A percentile compares a stretch with the other conserved stretches of the same genome.
These are phyloP conservation scores for Cremastobaeus sp. DNA, from an alignment of 2,888 invertebrate genomes.

Conservation along the genomic window DNA sequence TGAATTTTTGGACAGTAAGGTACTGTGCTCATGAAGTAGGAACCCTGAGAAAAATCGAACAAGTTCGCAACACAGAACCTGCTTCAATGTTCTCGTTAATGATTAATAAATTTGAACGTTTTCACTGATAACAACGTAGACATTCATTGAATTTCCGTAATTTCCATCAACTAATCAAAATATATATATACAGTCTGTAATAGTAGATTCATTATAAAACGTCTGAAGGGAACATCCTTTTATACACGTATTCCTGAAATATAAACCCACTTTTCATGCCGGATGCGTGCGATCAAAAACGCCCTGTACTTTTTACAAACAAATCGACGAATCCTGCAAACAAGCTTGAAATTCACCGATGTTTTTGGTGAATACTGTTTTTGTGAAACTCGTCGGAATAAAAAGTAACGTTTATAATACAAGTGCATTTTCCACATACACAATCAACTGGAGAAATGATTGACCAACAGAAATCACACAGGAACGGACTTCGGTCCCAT, in stretches of 20 bases:
- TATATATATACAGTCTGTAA: constrained; percentile 12
- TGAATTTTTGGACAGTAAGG: constrained; percentile 17
- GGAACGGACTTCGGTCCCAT: not conserved
- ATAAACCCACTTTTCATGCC: constrained; percentile 3
- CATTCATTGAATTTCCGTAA: not conserved
- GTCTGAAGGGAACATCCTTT: constrained; percentile 4
- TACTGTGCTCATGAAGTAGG: constrained; percentile 34
- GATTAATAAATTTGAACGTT: constrained; percentile 4
- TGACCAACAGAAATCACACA: no score
- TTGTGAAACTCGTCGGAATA: no score
- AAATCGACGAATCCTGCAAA: no score
- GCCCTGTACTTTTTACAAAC: constrained; percentile 28
- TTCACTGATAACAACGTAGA: constrained; percentile 13
- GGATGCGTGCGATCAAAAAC: no score
- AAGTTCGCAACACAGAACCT: no score
- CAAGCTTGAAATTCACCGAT: no score
- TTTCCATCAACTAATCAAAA: constrained; percentile 8
- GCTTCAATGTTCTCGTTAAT: constrained; percentile 8
- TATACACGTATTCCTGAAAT: not conserved
- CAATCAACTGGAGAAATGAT: no score
- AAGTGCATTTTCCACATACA: constrained; percentile 20
- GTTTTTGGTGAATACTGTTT: no score
- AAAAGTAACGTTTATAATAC: constrained; percentile 29
- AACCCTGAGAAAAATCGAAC: constrained; percentile 31
- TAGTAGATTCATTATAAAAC: constrained; percentile 13